These are phyloP conservation scores for Lysiphlebus fabarum DNA, from an alignment of 1,140 invertebrate species.

Conservation along the genomic window DNA sequence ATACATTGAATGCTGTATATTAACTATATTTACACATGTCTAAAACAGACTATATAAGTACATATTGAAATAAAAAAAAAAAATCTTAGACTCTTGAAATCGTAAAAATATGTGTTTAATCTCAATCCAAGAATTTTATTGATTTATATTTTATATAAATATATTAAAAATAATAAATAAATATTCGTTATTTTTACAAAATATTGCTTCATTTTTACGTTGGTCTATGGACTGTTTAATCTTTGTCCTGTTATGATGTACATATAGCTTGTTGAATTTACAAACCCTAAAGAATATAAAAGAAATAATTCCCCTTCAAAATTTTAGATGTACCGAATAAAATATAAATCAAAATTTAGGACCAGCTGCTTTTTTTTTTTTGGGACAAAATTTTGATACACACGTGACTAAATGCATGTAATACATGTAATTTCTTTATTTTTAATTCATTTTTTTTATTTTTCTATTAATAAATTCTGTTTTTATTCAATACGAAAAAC, in stretches of 20 bases:
- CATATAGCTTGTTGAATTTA: not conserved
- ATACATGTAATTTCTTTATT: slow-evolving; percentile 6
- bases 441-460: not conserved
- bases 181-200: too few species aligned
- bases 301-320: slow-evolving; percentile 8
- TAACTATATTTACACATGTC: too few species aligned
- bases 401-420: not conserved
- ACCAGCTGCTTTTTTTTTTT: slow-evolving; percentile 9
- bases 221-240: too few species aligned
- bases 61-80: slow-evolving; percentile 6
- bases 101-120: not conserved
- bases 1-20: too few species aligned
- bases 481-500: too few species aligned
- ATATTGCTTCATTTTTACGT: too few species aligned
- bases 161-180: too few species aligned
- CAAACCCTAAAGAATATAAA: not conserved
- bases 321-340: not conserved
- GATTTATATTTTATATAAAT: not conserved
- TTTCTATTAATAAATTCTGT: not conserved
- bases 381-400: not conserved
- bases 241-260: too few species aligned
- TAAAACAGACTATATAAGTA: too few species aligned
- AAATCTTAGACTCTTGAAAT: slow-evolving; percentile 1
- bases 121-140: slow-evolving; percentile 8
- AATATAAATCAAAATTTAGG: not conserved